phyloP scores from a whole-genome alignment of 2,113 vertebrate genomes.

The Oplegnathus fasciatus region DNA sequence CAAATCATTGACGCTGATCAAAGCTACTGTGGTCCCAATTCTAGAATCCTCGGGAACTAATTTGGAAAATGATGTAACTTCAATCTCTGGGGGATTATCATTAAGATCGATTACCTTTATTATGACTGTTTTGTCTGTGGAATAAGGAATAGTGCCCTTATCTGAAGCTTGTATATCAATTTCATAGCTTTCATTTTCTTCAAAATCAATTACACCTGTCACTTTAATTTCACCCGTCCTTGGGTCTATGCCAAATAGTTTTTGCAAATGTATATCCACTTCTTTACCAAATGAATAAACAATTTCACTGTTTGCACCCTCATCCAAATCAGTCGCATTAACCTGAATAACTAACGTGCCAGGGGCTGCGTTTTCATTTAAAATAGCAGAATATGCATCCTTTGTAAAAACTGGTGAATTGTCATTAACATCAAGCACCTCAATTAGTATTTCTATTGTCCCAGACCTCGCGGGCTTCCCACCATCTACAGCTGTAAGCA shows the following conservation, averaged over 20 bases:
- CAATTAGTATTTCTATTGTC: conserved; percentile 54
- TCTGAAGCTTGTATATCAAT: conserved; percentile 81
- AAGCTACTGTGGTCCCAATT: conserved; percentile 74
- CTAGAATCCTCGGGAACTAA: conserved; percentile 80
- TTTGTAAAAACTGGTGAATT: conserved; percentile 74
- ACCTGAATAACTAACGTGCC: conserved; percentile 70
- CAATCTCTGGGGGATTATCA: conserved; percentile 89
- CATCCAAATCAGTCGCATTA: conserved; percentile 82
- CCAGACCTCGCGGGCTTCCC: conserved; percentile 72
- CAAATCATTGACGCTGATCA: conserved; percentile 78
- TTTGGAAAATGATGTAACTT: conserved; percentile 90
- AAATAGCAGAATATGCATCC: conserved; percentile 51
- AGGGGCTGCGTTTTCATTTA: conserved; percentile 43
- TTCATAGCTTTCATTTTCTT: conserved; percentile 70
- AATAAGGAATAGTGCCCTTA: conserved; percentile 49
- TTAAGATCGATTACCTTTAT: conserved; percentile 79
- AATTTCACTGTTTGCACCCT: conserved; percentile 76
- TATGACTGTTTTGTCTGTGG: conserved; percentile 68
- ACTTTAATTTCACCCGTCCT: conserved; percentile 77
- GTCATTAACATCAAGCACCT: conserved; percentile 76
- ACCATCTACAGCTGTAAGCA: conserved; percentile 76
- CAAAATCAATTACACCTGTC: conserved; percentile 75
- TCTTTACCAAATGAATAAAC: conserved; percentile 75
- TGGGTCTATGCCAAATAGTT: conserved; percentile 69
- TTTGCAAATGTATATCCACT: conserved; percentile 35